Conservation (phyloP, 92 coral and sea anemone species). For the Plumapathes pennacea region DNA sequence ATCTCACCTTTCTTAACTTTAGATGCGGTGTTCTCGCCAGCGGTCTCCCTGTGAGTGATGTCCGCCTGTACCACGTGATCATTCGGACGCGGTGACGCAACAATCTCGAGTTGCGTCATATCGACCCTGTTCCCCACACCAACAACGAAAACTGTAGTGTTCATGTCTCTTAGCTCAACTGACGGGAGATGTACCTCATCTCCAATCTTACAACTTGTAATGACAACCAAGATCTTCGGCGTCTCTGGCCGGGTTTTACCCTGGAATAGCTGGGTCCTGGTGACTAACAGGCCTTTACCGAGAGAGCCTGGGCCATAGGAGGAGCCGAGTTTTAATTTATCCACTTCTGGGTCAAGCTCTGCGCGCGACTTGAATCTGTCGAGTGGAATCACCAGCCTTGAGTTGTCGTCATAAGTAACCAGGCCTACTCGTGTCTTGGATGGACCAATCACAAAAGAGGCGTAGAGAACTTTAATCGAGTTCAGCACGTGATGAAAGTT, state of each 20-base stretch:
- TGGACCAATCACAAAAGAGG: constrained; percentile 40
- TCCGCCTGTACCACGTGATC: constrained; percentile 47
- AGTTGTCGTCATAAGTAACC: constrained; percentile 43
- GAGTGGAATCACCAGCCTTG: constrained; percentile 36
- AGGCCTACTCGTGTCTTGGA: constrained; percentile 70
- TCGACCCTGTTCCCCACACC: constrained; percentile 63
- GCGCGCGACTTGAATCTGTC: constrained; percentile 48
- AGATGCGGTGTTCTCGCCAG: constrained; percentile 59
- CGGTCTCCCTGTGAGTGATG: constrained; percentile 54
- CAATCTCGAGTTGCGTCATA: constrained; percentile 33
- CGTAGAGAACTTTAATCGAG: constrained; percentile 50
- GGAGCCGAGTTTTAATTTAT: constrained; percentile 30
- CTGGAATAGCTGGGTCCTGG: constrained; percentile 48
- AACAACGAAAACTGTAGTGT: constrained; percentile 65
- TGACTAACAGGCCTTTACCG: constrained; percentile 57
- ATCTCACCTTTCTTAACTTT: constrained; percentile 62
- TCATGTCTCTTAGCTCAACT: constrained; percentile 40
- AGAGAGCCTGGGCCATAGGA: constrained; percentile 52
- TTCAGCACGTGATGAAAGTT: constrained; percentile 54
- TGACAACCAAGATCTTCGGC: constrained; percentile 66
- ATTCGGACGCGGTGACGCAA: constrained; percentile 46
- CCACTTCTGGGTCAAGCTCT: constrained; percentile 42
- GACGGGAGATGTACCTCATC: constrained; percentile 75
- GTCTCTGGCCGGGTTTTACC: constrained; percentile 65
- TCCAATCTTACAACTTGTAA: constrained; percentile 67